A percentile compares a stretch with the other conserved stretches of the same genome.
Conservation (phyloP, 2,797 vertebrate species). For the Morelia viridis region DNA sequence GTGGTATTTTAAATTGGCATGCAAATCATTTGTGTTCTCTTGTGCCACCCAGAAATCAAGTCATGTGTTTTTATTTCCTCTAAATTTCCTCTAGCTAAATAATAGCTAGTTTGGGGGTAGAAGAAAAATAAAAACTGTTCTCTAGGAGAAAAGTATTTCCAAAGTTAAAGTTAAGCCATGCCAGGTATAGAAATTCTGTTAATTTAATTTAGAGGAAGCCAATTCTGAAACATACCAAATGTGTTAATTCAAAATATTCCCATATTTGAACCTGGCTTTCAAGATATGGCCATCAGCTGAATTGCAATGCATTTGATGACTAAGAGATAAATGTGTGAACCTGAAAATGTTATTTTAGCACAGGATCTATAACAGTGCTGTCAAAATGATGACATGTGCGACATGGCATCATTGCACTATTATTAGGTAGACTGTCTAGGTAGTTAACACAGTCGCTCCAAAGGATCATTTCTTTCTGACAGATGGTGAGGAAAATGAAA, state of each 20-base stretch:
- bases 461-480: background rate
- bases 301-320: background rate
- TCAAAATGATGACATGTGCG: background rate
- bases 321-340: background rate
- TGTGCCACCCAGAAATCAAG: background rate
- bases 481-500: background rate
- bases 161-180: background rate
- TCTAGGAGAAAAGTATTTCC: background rate
- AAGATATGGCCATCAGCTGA: background rate
- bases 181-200: background rate
- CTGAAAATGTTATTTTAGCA: background rate
- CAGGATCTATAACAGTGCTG: background rate
- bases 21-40: background rate
- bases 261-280: background rate
- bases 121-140: background rate
- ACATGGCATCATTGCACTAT: background rate
- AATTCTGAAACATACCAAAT: background rate
- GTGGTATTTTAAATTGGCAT: constrained; percentile 14
- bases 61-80: constrained; percentile 6
- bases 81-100: background rate
- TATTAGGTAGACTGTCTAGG: background rate
- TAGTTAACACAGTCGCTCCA: background rate
- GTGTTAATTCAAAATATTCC: background rate
- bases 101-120: background rate
- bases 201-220: background rate